These are phyloP conservation scores for Trichogramma dendrolimi DNA, from an alignment of 2,888 invertebrate species.

Conservation along the genomic window DNA sequence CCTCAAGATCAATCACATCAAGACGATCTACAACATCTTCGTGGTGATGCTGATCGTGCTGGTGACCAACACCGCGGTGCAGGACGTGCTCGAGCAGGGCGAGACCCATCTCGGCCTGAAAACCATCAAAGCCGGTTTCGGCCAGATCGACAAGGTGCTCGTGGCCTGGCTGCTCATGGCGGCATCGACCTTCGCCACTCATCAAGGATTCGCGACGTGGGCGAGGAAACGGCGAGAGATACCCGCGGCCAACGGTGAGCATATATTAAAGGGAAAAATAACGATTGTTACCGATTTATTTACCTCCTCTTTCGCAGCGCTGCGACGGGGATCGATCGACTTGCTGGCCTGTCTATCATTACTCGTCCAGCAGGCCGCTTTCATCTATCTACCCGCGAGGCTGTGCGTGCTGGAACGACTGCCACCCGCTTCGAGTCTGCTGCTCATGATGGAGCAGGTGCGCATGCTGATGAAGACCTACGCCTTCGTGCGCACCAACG, in stretches of 20 bases:
- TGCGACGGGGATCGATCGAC: constrained; percentile 45
- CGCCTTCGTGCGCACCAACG: constrained; percentile 73
- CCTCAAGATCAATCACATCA: constrained; percentile 72
- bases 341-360: constrained; percentile 45
- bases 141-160: constrained; percentile 59
- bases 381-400: constrained; percentile 51
- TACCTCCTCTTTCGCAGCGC: constrained; percentile 44
- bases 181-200: constrained; percentile 50
- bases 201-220: constrained; percentile 55
- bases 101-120: constrained; percentile 59
- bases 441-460: constrained; percentile 62
- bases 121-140: constrained; percentile 60
- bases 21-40: constrained; percentile 81
- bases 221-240: constrained; percentile 40
- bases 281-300: constrained; percentile 28
- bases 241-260: constrained; percentile 46
- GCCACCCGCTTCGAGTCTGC: constrained; percentile 57
- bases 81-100: constrained; percentile 70
- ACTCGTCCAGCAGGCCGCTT: constrained; percentile 46
- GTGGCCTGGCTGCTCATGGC: constrained; percentile 58
- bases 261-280: constrained; percentile 23
- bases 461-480: constrained; percentile 85
- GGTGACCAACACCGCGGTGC: constrained; percentile 67
- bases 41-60: constrained; percentile 70
- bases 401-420: constrained; percentile 52